A percentile compares a stretch with the other conserved stretches of the same genome.
These are phyloP conservation scores for Panagrolaimus sp. DNA, from an alignment of 1,140 invertebrate species.

Conservation along the genomic window DNA sequence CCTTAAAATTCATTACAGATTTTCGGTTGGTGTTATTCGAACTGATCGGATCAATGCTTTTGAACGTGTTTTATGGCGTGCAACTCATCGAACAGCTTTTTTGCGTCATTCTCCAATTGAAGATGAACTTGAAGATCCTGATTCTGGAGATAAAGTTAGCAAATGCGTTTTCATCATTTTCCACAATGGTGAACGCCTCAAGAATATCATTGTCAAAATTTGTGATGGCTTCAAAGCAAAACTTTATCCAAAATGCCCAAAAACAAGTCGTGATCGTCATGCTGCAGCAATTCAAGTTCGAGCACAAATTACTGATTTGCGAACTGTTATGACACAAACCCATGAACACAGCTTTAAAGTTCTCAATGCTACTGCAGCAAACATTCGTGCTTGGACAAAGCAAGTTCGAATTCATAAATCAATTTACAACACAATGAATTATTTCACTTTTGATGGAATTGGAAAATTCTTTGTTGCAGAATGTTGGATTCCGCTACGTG, in stretches of 20 bases:
- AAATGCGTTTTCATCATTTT: slow-evolving; percentile 63
- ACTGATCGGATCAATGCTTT: slow-evolving; percentile 54
- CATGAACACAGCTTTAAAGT: slow-evolving; percentile 56
- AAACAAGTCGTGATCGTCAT: slow-evolving; percentile 53
- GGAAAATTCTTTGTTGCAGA: slow-evolving; percentile 93
- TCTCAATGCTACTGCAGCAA: slow-evolving; percentile 56
- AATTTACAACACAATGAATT: slow-evolving; percentile 72
- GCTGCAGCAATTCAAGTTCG: slow-evolving; percentile 46
- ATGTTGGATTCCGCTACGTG: slow-evolving; percentile 90
- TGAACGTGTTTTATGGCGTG: slow-evolving; percentile 56
- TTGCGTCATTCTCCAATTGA: slow-evolving; percentile 61
- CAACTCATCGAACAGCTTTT: slow-evolving; percentile 57
- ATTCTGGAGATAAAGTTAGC: slow-evolving; percentile 59
- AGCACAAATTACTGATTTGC: slow-evolving; percentile 52
- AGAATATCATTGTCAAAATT: slow-evolving; percentile 60
- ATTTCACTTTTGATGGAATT: slow-evolving; percentile 67
- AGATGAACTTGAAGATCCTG: slow-evolving; percentile 51
- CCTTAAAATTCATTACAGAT: slow-evolving; percentile 33
- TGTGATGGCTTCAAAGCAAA: slow-evolving; percentile 59
- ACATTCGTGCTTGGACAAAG: slow-evolving; percentile 53
- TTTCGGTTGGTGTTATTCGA: slow-evolving; percentile 53
- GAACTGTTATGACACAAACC: slow-evolving; percentile 65
- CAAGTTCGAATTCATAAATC: slow-evolving; percentile 62
- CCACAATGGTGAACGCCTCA: slow-evolving; percentile 62
- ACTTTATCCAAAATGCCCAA: slow-evolving; percentile 58